Evolutionary conservation across 2,888 invertebrate genomes (phyloP), one percentile per base, ranked within the genome.

Genomic region (Hermaeophaga mercurialis): DNA sequence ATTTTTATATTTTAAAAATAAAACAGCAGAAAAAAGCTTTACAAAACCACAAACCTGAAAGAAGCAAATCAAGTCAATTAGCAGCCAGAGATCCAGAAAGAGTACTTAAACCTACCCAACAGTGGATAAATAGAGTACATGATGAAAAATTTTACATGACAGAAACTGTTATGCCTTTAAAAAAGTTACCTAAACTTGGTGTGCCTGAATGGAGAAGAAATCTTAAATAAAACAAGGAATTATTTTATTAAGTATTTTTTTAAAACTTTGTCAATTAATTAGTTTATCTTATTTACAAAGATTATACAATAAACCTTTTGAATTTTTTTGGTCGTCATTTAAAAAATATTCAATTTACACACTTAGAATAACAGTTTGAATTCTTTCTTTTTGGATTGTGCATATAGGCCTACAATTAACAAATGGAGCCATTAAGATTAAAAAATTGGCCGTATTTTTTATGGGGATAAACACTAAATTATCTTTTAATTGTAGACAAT

Each of bases 41-140:
- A 24, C 49, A 64, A n/a, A 43, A 59, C 43, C 53, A 47, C 1
- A 55, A 55, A 45, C 56, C 52, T 8, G 36, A 58, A 17, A 64
- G 67, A 49, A 66, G 64, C 11, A 68, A 67, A 62, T 70, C 66
- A 3, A 66, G 64, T 48, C 55, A 63, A 28, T 8, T 59, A 17
- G 60, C 58, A 0, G 36, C 48, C 19, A 66, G 75, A 61, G 73
- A 78, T 67, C 75, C 76, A 7, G 53, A 66, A 3, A 63, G 77
- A 56, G 12, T 78, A 9, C 63, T 75, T 8, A 68, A 73, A 63
- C 75, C 78, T 1, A 78, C 78, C 0, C 68, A 72, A 52, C 75
- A 75, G 56, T 78, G 78, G 78, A 63, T 72, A n/a, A 65, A 70
- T 33, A 54, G 64, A 34, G 65, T 68, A 8, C 63, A 62, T 24